phyloP scores from a whole-genome alignment of 1,140 invertebrate species.

The Ceratina calcarata region DNA sequence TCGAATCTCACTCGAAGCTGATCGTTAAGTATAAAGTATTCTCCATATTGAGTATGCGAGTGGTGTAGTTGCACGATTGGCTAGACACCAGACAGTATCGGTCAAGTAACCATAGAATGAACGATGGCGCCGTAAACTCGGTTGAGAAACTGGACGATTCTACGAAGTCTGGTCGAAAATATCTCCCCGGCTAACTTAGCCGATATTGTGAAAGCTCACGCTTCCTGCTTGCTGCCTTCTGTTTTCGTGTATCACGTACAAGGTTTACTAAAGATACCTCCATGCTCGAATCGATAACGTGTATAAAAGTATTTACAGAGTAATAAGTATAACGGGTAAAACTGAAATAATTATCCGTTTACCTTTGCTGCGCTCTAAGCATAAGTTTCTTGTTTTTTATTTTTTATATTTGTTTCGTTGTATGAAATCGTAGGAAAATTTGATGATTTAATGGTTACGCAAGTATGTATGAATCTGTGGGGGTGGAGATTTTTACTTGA shows the following conservation, averaged over 20 bases:
- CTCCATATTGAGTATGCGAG: neutral
- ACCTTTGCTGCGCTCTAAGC: too few relatives aligned
- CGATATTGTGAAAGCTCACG: constrained; percentile 32
- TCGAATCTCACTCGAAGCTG: too few relatives aligned
- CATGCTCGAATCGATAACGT: too few relatives aligned
- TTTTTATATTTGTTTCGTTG: too few relatives aligned
- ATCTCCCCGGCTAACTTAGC: constrained; percentile 30
- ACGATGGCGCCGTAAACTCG: constrained; percentile 45
- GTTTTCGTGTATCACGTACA: neutral
- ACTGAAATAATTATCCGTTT: too few relatives aligned
- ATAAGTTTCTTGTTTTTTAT: too few relatives aligned
- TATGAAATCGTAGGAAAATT: too few relatives aligned
- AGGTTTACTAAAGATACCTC: neutral
- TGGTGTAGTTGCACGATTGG: constrained; percentile 16
- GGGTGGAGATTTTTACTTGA: too few relatives aligned
- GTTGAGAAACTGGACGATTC: constrained; percentile 54
- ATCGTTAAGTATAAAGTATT: neutral
- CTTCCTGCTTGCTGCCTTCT: constrained; percentile 38
- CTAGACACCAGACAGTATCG: constrained; percentile 22
- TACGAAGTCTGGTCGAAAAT: constrained; percentile 60
- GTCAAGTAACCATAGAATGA: constrained; percentile 45
- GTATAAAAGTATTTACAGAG: too few relatives aligned
- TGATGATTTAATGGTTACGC: too few relatives aligned
- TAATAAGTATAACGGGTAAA: too few relatives aligned
- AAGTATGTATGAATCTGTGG: too few relatives aligned